These are phyloP conservation scores for Plecturocebus donacophilus DNA, from an alignment of 2,113 vertebrate species.

Conservation along the genomic window DNA sequence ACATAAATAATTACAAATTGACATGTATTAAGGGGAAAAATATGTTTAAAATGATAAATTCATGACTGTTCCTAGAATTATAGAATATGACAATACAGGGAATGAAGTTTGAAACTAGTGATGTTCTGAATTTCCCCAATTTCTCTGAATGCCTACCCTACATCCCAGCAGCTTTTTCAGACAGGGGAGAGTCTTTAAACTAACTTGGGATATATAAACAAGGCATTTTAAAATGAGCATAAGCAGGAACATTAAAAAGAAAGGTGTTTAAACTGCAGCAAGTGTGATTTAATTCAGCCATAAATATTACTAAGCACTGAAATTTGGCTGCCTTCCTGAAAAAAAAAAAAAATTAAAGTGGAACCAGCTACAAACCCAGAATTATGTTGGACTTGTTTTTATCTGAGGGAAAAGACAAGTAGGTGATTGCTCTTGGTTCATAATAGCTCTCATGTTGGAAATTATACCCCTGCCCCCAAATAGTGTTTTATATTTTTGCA, in stretches of 20 bases:
- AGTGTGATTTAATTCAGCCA: not conserved
- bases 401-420: not conserved
- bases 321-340: conserved; percentile 37
- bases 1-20: not conserved
- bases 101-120: not conserved
- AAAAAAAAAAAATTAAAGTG: not conserved
- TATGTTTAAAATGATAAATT: not conserved
- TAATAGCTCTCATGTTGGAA: not conserved
- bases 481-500: not conserved
- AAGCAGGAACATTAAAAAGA: conserved; percentile 19
- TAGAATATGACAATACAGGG: not conserved
- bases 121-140: not conserved
- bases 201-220: not conserved
- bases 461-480: not conserved
- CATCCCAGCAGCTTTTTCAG: not conserved
- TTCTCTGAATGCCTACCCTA: not conserved
- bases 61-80: not conserved
- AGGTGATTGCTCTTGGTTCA: not conserved
- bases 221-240: conserved; percentile 8
- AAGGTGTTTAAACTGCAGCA: conserved; percentile 39
- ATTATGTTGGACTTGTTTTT: not conserved
- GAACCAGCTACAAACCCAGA: not conserved
- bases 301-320: conserved; percentile 18
- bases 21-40: not conserved
- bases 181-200: not conserved